A percentile compares a stretch with the other conserved stretches of the same genome.
Conservation (phyloP, 2,888 invertebrate genomes). For the Heteromurus nitidus region DNA sequence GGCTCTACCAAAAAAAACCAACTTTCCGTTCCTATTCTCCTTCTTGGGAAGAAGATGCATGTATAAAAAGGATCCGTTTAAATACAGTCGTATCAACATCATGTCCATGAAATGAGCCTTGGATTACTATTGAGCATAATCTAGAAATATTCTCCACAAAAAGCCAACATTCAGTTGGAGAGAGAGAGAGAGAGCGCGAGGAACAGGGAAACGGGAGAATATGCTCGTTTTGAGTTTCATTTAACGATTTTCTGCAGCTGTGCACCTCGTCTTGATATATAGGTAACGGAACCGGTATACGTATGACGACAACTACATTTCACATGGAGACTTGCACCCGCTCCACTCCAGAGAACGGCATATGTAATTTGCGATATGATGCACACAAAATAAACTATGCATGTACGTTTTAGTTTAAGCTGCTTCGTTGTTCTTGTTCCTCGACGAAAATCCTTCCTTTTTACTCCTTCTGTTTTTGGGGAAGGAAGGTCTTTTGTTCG, state of each 20-base stretch:
- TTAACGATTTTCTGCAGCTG: conserved; percentile 67
- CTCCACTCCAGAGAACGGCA: no score
- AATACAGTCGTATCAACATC: conserved; percentile 23
- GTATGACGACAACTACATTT: no score
- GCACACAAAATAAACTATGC: no score
- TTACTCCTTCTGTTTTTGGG: no score
- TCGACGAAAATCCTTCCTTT: not conserved
- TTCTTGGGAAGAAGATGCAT: not conserved
- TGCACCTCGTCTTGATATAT: conserved; percentile 38
- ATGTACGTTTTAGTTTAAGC: not conserved
- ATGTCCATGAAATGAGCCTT: conserved; percentile 23
- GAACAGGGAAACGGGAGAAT: conserved; percentile 39
- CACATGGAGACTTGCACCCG: no score
- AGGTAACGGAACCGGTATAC: no score
- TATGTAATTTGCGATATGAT: no score
- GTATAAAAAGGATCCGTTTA: conserved; percentile 12
- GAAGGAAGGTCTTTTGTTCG: conserved; percentile 1
- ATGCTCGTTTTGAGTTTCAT: conserved; percentile 64
- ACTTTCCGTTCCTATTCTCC: not conserved
- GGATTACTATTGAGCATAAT: conserved; percentile 40
- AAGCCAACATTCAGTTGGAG: conserved; percentile 38
- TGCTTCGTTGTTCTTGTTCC: not conserved
- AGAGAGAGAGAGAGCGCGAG: no score
- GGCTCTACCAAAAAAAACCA: not conserved
- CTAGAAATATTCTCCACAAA: conserved; percentile 23